These are phyloP conservation scores for Cryptocheilus praepositus DNA, from an alignment of 2,888 invertebrate species.

Conservation along the genomic window DNA sequence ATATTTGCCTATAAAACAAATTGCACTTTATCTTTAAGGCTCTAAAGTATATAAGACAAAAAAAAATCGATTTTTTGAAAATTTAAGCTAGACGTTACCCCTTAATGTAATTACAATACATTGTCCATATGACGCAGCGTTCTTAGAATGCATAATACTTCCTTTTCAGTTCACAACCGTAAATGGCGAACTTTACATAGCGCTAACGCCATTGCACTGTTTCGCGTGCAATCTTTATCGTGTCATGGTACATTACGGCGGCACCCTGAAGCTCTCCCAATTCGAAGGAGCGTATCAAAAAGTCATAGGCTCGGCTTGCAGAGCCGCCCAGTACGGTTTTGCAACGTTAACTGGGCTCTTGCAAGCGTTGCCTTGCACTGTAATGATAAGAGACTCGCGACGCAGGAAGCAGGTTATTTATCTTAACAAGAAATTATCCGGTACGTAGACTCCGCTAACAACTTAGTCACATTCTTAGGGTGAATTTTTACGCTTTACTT, in stretches of 20 bases:
- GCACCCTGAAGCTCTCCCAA: conserved; percentile 73
- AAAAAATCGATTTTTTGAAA: no score
- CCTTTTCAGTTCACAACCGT: conserved; percentile 62
- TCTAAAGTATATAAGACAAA: no score
- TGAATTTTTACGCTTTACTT: not conserved
- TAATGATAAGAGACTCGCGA: conserved; percentile 72
- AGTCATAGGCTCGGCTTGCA: conserved; percentile 74
- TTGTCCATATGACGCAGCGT: no score
- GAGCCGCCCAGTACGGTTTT: conserved; percentile 77
- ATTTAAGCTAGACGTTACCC: no score
- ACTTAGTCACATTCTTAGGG: not conserved
- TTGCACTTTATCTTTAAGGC: no score
- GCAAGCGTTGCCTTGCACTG: conserved; percentile 77
- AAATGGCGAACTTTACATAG: conserved; percentile 66
- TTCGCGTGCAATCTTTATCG: conserved; percentile 77
- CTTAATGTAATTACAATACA: no score
- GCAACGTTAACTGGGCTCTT: conserved; percentile 76
- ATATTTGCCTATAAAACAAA: no score
- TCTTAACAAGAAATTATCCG: conserved; percentile 76
- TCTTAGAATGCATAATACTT: conserved; percentile 12
- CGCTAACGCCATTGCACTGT: conserved; percentile 74
- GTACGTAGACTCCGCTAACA: conserved; percentile 61
- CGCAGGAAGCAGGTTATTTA: conserved; percentile 74
- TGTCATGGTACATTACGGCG: conserved; percentile 76
- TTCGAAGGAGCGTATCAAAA: conserved; percentile 74